phyloP scores from a whole-genome alignment of 2,888 invertebrate genomes.

The Volucella inflata region DNA sequence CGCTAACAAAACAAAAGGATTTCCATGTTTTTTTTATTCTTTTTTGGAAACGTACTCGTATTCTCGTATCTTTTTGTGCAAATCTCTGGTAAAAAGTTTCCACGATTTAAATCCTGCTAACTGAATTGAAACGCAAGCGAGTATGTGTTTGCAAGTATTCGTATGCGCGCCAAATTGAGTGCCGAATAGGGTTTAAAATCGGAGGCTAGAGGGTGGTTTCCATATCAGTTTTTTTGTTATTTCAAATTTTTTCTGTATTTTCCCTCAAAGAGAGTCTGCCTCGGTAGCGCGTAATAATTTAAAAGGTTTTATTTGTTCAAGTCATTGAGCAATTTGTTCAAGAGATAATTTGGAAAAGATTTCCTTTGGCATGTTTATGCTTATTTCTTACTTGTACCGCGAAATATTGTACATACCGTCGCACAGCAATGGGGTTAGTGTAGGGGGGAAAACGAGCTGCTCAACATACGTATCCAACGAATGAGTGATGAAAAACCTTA shows the following conservation, averaged over 20 bases:
- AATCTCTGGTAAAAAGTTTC: no score
- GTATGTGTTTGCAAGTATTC: no score
- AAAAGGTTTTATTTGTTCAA: conserved; percentile 65
- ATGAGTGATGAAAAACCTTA: conserved; percentile 20
- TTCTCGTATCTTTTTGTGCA: no score
- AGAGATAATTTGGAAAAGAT: conserved; percentile 60
- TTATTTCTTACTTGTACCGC: conserved; percentile 56
- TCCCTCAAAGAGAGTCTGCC: conserved; percentile 17
- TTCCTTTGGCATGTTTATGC: conserved; percentile 59
- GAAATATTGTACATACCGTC: background rate
- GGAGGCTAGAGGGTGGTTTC: no score
- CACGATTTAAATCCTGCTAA: no score
- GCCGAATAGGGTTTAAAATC: background rate
- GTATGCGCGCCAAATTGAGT: conserved; percentile 6
- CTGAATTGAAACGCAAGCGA: no score
- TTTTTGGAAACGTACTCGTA: no score
- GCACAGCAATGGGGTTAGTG: background rate
- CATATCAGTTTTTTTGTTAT: background rate
- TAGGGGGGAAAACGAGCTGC: background rate
- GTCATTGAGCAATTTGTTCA: conserved; percentile 66
- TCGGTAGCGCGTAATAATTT: conserved; percentile 49
- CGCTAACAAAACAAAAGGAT: no score
- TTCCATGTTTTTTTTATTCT: no score
- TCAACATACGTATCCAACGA: background rate
- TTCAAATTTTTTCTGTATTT: background rate